Percentiles rank a stretch among this genome's conserved stretches.
Evolutionary conservation across 2,797 vertebrate species (phyloP).

Genomic region (Astyanax mexicanus): DNA sequence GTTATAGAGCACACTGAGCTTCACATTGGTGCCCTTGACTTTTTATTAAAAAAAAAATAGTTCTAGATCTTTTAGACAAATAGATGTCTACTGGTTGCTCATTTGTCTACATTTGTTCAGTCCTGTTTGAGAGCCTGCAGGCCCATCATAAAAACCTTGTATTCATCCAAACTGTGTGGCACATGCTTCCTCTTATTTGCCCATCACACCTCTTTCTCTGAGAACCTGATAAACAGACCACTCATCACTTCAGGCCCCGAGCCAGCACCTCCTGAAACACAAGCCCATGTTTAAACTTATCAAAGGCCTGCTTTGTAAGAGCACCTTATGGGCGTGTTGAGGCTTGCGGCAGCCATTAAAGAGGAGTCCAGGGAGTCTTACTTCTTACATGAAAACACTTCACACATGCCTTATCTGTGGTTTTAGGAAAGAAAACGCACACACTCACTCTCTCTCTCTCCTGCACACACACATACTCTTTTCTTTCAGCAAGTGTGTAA

Average conservation of each 20-base stretch:
- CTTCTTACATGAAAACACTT: neutral
- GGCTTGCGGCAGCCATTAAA: neutral
- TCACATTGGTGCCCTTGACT: no score
- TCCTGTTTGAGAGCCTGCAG: neutral
- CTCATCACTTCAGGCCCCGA: conserved; percentile 34
- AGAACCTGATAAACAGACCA: conserved; percentile 32
- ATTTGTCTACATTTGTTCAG: neutral
- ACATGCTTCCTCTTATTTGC: conserved; percentile 14
- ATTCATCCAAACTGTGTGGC: neutral
- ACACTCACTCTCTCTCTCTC: no score
- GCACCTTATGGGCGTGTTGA: neutral
- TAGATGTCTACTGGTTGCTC: neutral
- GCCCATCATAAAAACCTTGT: neutral
- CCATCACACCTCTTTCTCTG: conserved; percentile 4
- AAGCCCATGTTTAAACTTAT: neutral
- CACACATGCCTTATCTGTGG: neutral
- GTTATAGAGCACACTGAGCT: neutral
- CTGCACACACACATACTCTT: no score
- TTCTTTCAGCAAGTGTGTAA: neutral
- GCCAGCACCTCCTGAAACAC: neutral
- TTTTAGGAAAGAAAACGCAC: no score
- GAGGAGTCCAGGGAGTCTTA: neutral
- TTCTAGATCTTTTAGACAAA: neutral
- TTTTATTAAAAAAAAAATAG: no score
- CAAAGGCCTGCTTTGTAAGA: neutral